A percentile compares a stretch with the other conserved stretches of the same genome.
Evolutionary conservation across 2,888 invertebrate genomes (phyloP).

Genomic region (Spatulosminthurus flaviceps): DNA sequence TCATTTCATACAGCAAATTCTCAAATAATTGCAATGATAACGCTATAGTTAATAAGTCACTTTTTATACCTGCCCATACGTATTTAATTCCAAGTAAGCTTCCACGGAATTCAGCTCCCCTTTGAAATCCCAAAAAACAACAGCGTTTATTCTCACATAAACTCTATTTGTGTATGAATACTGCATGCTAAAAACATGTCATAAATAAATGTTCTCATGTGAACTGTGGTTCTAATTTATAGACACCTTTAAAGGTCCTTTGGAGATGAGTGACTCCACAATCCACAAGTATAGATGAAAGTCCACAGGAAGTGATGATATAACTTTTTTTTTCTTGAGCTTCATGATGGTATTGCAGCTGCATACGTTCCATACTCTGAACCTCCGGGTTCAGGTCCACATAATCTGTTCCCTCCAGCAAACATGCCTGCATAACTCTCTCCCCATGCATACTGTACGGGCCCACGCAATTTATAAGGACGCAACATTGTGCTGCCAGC

Average conservation of each 20-base stretch:
- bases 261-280: not conserved
- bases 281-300: not conserved
- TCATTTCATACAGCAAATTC: no score
- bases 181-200: no score
- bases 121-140: not conserved
- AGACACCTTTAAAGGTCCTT: not conserved
- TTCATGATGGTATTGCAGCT: constrained; percentile 78
- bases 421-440: constrained; percentile 86
- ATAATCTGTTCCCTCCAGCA: constrained; percentile 82
- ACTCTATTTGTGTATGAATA: no score
- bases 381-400: constrained; percentile 75
- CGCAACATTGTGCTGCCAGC: constrained; percentile 81
- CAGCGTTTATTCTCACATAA: no score
- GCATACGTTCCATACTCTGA: constrained; percentile 81
- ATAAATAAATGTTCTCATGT: no score
- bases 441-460: constrained; percentile 92
- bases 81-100: not conserved
- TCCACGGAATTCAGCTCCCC: constrained; percentile 3
- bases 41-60: not conserved
- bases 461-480: constrained; percentile 91
- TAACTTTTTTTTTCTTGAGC: constrained; percentile 77
- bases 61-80: not conserved
- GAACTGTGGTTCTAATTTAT: not conserved
- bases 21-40: no score
- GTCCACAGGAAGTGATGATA: constrained; percentile 6